These are phyloP conservation scores for Catostomus latipinnis DNA, from an alignment of 2,797 vertebrate genomes.

Conservation along the genomic window DNA sequence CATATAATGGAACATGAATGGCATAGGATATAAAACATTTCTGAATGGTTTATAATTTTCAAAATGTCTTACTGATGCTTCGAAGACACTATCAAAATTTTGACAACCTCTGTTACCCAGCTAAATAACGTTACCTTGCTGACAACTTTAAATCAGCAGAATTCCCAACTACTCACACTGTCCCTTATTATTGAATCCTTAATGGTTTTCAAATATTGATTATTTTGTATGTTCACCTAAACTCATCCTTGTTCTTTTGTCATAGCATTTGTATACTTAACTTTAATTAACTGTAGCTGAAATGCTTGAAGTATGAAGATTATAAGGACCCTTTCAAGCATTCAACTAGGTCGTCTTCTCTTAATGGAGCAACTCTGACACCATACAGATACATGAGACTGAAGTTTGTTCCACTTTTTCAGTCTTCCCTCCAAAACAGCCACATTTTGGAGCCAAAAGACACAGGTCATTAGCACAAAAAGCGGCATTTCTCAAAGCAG, in stretches of 20 bases:
- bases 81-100: too few species aligned
- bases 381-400: constrained; percentile 28
- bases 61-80: too few species aligned
- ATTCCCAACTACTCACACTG: too few species aligned
- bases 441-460: constrained; percentile 66
- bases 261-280: not conserved
- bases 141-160: too few species aligned
- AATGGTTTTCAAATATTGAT: not conserved
- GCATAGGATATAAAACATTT: too few species aligned
- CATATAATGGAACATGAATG: too few species aligned
- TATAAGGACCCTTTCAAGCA: constrained; percentile 8
- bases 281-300: not conserved
- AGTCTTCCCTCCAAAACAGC: constrained; percentile 68
- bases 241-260: not conserved
- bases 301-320: not conserved
- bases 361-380: constrained; percentile 43
- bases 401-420: constrained; percentile 56
- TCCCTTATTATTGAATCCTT: not conserved
- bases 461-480: constrained; percentile 46
- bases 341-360: constrained; percentile 27
- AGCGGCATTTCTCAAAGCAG: constrained; percentile 43
- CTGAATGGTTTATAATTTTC: too few species aligned
- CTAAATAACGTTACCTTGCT: too few species aligned
- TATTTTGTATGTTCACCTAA: too few species aligned
- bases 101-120: too few species aligned